Base-by-base conservation (phyloP, 2,888 invertebrate species). In the Penaeus monodon region DNA sequence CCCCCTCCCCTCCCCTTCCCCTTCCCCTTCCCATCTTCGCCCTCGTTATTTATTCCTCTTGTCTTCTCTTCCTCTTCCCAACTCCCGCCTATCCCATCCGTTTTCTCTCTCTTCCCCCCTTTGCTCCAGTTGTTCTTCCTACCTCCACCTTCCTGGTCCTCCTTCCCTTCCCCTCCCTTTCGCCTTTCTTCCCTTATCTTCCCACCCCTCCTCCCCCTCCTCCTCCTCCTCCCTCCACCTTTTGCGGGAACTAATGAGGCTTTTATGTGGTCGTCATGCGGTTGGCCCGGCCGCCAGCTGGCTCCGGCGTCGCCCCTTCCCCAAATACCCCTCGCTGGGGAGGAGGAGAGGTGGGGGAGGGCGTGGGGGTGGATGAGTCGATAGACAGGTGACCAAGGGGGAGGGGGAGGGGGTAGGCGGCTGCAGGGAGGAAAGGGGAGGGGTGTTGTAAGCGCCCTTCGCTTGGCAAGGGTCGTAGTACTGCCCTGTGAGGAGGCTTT, bases 161-260 rank as follows among this genome's bases (percentile, higher is more conserved):
- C 78, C 63, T 57, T 27, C 57, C 78, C 57, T 57, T 17, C 57
- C 38, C 78, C 27, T 27, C 63, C 57, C 57, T n/a, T n/a, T 63
- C 78, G 29, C 38, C 73, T 38, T 29, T 49, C 49, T n/a, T n/a
- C 27, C 57, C 57, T 20, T 78, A 2, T 27, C 22, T 29, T 57
- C 17, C 29, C 27, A 64, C 79, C 63, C 64, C 49, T 29, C 63
- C 79, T 64, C 79, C 63, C 64, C 29, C 78, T 29, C 78, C 27
- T 63, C 44, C 78, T 63, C 78, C 63, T 64, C 44, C 63, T 78
- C 78, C 63, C 65, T 79, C 79, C 57, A 57, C 63, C 79, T 79
- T 64, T 65, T 57, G 17, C 57, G 57, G 57, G 57, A 57, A 57
- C 57, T 57, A 57, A 57, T 57, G 57, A 57, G 57, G 14, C 57